Evolutionary conservation across 2,888 invertebrate genomes (phyloP), one percentile per base, ranked within the genome.

Genomic region (Eilema sororculum): DNA sequence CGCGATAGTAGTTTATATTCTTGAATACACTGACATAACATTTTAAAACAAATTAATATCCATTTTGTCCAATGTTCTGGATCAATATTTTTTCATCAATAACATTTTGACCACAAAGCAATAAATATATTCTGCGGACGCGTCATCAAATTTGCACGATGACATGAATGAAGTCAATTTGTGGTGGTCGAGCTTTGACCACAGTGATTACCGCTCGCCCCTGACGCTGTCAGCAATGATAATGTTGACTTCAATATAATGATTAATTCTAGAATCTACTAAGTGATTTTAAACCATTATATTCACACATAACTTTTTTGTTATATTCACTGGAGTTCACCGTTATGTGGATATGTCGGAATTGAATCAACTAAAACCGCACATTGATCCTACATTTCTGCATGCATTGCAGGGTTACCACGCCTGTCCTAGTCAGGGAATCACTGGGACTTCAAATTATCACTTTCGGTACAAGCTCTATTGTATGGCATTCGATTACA

Each of bases 81-180:
- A 24, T 33, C 9, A 67, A 65, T 66, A 71, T 68, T 81, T 77
- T 81, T 77, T 60, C 5, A 69, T 61, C 65, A 65, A 75, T 71
- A 69, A 65, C 62, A 57, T 28, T 28, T 28, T 59, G 56, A 74
- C 77, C 81, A 62, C 82, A 79, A 68, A 70, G 72, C 75, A 73
- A 80, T 83, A 83, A 83, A 82, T 77, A 78, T 63, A 71, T 66
- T 67, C 69, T 67, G 68, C 62, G 73, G 65, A 75, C n/a, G 72
- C 65, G 76, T 79, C 79, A 82, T 83, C 75, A 81, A 82, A 82
- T 78, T 79, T 81, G 73, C 75, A 76, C 70, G 58, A 76, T 71
- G 78, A 74, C 72, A 79, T 84, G 80, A 86, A 87, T 84, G 78
- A 71, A 83, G 79, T 83, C 85, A 84, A 87, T 87, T 87, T 86